These are phyloP conservation scores for Cryptocephalus primarius DNA, from an alignment of 2,888 invertebrate species.

Conservation along the genomic window DNA sequence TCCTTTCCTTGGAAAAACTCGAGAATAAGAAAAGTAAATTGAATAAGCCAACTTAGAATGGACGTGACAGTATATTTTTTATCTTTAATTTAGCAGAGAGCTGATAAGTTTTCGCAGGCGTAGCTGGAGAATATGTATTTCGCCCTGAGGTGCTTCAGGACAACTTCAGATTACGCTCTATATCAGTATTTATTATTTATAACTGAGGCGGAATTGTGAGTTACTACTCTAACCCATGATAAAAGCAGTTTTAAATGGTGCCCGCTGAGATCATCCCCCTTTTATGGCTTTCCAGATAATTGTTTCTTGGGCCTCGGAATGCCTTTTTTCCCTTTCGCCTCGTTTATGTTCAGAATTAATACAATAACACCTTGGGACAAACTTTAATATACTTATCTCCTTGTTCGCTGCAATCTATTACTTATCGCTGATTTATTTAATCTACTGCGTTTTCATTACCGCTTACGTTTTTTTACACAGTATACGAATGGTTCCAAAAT, in stretches of 20 bases:
- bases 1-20: not conserved
- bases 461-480: too few species aligned
- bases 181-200: constrained; percentile 39
- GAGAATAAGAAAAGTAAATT: constrained; percentile 31
- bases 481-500: too few species aligned
- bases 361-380: too few species aligned
- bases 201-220: constrained; percentile 34
- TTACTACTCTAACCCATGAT: constrained; percentile 35
- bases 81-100: constrained; percentile 38
- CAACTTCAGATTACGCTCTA: constrained; percentile 31
- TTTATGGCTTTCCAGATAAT: constrained; percentile 16
- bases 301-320: constrained; percentile 11
- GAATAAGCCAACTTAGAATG: constrained; percentile 36
- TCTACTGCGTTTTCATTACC: too few species aligned
- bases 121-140: constrained; percentile 32
- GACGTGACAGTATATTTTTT: constrained; percentile 39
- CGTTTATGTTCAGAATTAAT: too few species aligned
- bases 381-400: too few species aligned
- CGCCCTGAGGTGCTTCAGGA: constrained; percentile 25
- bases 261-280: constrained; percentile 31
- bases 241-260: constrained; percentile 32
- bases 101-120: constrained; percentile 33
- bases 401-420: too few species aligned
- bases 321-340: too few species aligned
- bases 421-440: too few species aligned